Base-by-base conservation (phyloP, 2,888 invertebrate species). In the Himalopsyche tibetana region DNA sequence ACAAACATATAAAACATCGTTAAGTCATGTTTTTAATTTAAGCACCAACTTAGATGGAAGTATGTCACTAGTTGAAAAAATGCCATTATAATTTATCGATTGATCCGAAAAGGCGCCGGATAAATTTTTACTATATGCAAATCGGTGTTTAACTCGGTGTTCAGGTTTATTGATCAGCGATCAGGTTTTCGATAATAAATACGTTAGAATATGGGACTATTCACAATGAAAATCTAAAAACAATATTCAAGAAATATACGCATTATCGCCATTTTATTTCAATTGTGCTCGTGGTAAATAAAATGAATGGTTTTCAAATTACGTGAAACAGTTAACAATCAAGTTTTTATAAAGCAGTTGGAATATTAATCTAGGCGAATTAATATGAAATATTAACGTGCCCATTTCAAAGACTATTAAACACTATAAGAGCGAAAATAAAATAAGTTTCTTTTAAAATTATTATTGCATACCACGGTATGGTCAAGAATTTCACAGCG, bases 41-140 rank as follows among this genome's bases (percentile, higher is more conserved):
- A 63, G 63, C 12, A 15, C 2, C 51, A n/a, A 19, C 63, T 19
- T 15, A 6, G 19, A 63, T 9, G 74, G 19, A 74, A 74, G 36
- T 74, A 36, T 74, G 74, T 74, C 74, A 74, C 74, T 74, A 12
- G 74, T 74, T 74, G 19, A 74, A 74, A 36, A 69, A 63, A 63
- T 19, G 28, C 63, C 63, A 63, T 63, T 63, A 63, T 51, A 51
- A 51, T 63, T 63, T 63, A 63, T 63, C 15, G 74, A 36, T 74
- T 74, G 36, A 74, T 74, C 74, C 15, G 38, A 74, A 74, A 74
- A 74, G 74, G 36, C 74, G 74, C 74, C 19, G 36, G 28, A 36
- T 69, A 74, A 38, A 38, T 9, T 74, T 74, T 74, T 36, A 19
- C 36, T 36, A 12, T 36, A 74, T 74, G 74, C 74, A 74, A 74